phyloP scores from a whole-genome alignment of 92 coral and sea anemone species.

The Porites rus region DNA sequence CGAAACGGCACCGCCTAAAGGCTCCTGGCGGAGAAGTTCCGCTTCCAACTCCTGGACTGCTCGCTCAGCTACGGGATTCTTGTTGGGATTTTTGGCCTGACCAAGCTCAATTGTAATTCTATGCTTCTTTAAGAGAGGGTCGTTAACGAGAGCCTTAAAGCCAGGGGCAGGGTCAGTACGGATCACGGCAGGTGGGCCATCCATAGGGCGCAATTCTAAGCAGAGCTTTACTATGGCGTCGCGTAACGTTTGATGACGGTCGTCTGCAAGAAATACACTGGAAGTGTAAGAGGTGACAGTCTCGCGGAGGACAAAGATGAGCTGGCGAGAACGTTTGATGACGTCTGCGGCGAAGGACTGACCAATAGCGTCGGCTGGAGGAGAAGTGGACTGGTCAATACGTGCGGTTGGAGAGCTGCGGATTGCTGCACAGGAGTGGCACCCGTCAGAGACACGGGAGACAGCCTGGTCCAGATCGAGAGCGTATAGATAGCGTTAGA shows the following conservation, averaged over 20 bases:
- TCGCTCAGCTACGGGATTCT: no score
- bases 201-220: slow-evolving; percentile 67
- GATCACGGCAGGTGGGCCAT: slow-evolving; percentile 64
- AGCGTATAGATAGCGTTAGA: no score
- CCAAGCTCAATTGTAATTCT: slow-evolving; percentile 30
- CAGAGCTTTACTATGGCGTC: slow-evolving; percentile 57
- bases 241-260: slow-evolving; percentile 52
- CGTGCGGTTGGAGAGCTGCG: no score
- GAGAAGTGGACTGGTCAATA: neutral
- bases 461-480: no score
- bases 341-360: slow-evolving; percentile 20
- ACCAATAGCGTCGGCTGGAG: slow-evolving; percentile 63
- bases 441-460: no score
- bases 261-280: slow-evolving; percentile 30
- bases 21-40: slow-evolving; percentile 58
- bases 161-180: slow-evolving; percentile 74
- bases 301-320: no score
- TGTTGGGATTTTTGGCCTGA: no score
- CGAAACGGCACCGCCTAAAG: slow-evolving; percentile 46
- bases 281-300: no score
- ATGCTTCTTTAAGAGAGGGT: slow-evolving; percentile 57
- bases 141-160: slow-evolving; percentile 56
- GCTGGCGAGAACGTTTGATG: no score
- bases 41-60: neutral
- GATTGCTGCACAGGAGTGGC: no score